Conservation (phyloP, 37 sponge, comb jelly and placozoan species). For the Geodia barretti region DNA sequence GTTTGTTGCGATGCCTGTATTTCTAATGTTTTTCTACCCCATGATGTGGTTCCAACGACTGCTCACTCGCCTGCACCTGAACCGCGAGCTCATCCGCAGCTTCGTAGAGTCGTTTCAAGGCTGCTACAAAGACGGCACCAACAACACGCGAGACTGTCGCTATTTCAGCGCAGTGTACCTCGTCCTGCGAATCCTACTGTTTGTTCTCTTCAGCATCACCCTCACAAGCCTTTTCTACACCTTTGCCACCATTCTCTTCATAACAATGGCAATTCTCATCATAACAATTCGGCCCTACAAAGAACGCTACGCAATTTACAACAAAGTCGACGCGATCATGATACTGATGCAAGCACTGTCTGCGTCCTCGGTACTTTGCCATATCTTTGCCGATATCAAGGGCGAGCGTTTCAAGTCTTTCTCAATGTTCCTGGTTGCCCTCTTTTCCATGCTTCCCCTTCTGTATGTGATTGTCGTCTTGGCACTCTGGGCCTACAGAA, state of each 20-base stretch:
- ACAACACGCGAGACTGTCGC: slow-evolving; percentile 15
- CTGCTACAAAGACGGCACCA: slow-evolving; percentile 50
- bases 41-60: background rate
- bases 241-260: background rate
- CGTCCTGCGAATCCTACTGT: slow-evolving; percentile 19
- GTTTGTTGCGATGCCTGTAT: slow-evolving; percentile 33
- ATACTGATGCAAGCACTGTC: background rate
- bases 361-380: background rate
- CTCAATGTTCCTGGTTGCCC: background rate
- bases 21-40: slow-evolving; percentile 23
- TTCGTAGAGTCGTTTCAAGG: slow-evolving; percentile 53
- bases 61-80: background rate
- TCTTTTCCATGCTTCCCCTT: background rate
- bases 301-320: background rate
- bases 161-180: slow-evolving; percentile 56
- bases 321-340: background rate
- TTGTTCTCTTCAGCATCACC: slow-evolving; percentile 4
- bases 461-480: background rate
- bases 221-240: background rate
- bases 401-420: background rate
- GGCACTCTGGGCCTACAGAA: background rate
- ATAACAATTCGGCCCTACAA: background rate
- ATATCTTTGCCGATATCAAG: background rate
- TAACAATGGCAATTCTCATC: background rate
- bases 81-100: background rate